Evolutionary conservation across 2,797 vertebrate genomes (phyloP).

Genomic region (Anguilla marmorata): DNA sequence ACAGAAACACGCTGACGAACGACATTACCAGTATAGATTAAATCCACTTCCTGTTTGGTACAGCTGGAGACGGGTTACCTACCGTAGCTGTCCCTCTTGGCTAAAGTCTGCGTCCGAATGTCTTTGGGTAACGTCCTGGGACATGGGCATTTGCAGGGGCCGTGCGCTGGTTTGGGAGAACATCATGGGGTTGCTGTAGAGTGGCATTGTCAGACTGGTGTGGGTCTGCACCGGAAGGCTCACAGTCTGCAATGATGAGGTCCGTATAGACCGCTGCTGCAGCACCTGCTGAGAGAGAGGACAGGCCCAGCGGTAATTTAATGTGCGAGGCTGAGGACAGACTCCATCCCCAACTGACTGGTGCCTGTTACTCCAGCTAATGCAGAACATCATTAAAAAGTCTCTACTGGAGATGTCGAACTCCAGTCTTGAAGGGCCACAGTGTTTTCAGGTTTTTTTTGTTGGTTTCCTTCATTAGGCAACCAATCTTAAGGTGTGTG

Average conservation of each 20-base stretch:
- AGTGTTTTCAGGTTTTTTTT: background rate
- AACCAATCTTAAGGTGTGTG: background rate
- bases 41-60: background rate
- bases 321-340: background rate
- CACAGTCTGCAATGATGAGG: conserved; percentile 62
- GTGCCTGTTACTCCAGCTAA: background rate
- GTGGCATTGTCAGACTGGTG: conserved; percentile 72
- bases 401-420: background rate
- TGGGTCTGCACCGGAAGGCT: conserved; percentile 70
- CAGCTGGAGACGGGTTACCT: conserved; percentile 16
- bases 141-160: conserved; percentile 52
- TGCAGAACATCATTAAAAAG: background rate
- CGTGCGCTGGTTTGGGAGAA: conserved; percentile 73
- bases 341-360: no score
- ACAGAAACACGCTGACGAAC: background rate
- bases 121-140: conserved; percentile 69
- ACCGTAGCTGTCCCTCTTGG: conserved; percentile 80
- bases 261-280: conserved; percentile 62
- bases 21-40: background rate
- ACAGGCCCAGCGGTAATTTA: background rate
- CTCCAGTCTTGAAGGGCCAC: background rate
- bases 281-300: conserved; percentile 39
- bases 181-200: conserved; percentile 80
- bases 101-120: conserved; percentile 64
- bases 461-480: background rate